A percentile compares a stretch with the other conserved stretches of the same genome.
Evolutionary conservation across 2,888 invertebrate genomes (phyloP).

Genomic region (Abrostola tripartita): DNA sequence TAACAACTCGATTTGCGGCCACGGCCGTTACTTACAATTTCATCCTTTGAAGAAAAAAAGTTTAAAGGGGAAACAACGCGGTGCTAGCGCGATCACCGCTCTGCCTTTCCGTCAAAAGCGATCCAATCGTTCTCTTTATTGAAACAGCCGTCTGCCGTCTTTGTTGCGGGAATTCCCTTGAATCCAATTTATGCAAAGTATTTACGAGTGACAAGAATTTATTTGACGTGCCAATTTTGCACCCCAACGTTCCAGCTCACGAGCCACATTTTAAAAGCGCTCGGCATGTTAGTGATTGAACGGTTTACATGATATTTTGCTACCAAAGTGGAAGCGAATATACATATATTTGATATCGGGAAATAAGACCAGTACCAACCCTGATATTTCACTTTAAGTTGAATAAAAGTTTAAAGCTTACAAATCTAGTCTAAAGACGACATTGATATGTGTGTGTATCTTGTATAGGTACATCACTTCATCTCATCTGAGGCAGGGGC

Average conservation of each 20-base stretch:
- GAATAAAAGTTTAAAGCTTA: slow-evolving; percentile 37
- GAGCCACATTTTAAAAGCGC: slow-evolving; percentile 70
- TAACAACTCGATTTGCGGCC: slow-evolving; percentile 67
- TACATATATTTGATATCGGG: slow-evolving; percentile 29
- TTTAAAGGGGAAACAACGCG: slow-evolving; percentile 66
- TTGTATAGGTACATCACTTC: slow-evolving; percentile 34
- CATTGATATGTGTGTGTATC: slow-evolving; percentile 49
- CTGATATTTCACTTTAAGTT: slow-evolving; percentile 36
- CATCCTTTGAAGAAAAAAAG: slow-evolving; percentile 52
- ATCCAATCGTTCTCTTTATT: slow-evolving; percentile 83
- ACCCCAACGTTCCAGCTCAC: slow-evolving; percentile 63
- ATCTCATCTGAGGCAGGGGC: slow-evolving; percentile 32
- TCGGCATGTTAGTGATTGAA: slow-evolving; percentile 67
- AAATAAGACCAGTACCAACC: slow-evolving; percentile 41
- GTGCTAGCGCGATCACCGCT: slow-evolving; percentile 65
- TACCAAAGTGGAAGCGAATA: slow-evolving; percentile 48
- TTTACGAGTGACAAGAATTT: slow-evolving; percentile 85
- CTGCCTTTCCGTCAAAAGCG: slow-evolving; percentile 80
- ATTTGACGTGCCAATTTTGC: slow-evolving; percentile 82
- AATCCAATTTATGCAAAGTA: slow-evolving; percentile 86
- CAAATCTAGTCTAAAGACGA: slow-evolving; percentile 26
- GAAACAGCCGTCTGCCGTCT: slow-evolving; percentile 79
- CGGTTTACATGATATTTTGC: slow-evolving; percentile 64
- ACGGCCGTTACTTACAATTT: slow-evolving; percentile 58
- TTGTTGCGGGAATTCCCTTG: slow-evolving; percentile 81